phyloP scores from a whole-genome alignment of 53 echinoderm and acorn worm genomes.

The Holothuria scabra region DNA sequence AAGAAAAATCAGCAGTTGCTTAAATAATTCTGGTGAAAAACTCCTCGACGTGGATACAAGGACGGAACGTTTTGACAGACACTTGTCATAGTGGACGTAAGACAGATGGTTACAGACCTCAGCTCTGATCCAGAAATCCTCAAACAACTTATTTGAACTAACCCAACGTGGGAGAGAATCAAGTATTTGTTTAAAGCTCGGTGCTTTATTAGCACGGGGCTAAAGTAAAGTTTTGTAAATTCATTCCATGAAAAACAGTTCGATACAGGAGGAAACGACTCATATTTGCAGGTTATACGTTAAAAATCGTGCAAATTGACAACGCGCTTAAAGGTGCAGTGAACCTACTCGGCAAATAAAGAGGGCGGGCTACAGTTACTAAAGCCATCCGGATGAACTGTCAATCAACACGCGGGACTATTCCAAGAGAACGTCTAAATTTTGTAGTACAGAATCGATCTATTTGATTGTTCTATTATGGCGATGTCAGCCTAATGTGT shows the following conservation, averaged over 20 bases:
- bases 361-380: conserved; percentile 28
- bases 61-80: conserved; percentile 2
- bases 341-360: conserved; percentile 13
- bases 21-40: too few species aligned
- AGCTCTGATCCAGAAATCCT: conserved; percentile 17
- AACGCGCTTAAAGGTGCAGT: conserved; percentile 33
- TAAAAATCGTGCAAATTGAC: conserved; percentile 10
- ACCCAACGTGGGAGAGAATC: conserved; percentile 9
- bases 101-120: neutral
- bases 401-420: neutral
- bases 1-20: too few species aligned
- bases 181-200: conserved; percentile 7
- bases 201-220: conserved; percentile 26
- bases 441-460: too few species aligned
- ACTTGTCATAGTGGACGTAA: neutral
- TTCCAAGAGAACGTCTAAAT: too few species aligned
- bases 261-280: conserved; percentile 33
- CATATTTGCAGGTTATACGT: conserved; percentile 24
- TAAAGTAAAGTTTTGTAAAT: neutral
- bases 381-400: conserved; percentile 13
- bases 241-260: conserved; percentile 29
- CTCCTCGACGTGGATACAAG: too few species aligned
- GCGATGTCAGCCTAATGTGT: too few species aligned
- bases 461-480: too few species aligned
- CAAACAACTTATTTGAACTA: conserved; percentile 32